Conservation (phyloP, 2,113 vertebrate species). For the Cavia aperea region DNA sequence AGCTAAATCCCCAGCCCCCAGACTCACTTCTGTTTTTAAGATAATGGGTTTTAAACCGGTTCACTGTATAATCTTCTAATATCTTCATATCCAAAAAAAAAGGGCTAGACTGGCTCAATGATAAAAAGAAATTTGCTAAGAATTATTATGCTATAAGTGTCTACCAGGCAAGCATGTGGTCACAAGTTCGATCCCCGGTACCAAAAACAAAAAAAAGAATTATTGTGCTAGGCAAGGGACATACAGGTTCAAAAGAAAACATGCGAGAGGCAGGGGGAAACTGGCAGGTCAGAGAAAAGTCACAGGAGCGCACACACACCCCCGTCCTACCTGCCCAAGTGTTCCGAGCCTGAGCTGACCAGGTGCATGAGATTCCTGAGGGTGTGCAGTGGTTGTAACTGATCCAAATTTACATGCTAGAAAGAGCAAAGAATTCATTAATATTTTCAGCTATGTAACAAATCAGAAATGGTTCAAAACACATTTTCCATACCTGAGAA, state of each 20-base stretch:
- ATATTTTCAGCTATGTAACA: conserved; percentile 48
- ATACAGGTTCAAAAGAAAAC: not conserved
- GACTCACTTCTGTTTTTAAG: not conserved
- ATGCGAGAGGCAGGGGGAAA: not conserved
- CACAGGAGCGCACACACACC: not conserved
- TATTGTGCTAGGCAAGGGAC: not conserved
- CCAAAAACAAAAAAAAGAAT: not conserved
- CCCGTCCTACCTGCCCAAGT: conserved; percentile 90
- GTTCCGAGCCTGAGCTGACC: conserved; percentile 88
- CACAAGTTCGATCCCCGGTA: too few species aligned
- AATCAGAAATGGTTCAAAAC: not conserved
- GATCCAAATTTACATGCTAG: conserved; percentile 93
- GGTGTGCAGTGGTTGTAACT: conserved; percentile 95
- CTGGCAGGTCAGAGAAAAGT: not conserved
- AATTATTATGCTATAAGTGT: not conserved
- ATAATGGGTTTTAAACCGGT: not conserved
- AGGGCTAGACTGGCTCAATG: not conserved
- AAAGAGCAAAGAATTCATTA: conserved; percentile 32
- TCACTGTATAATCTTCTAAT: not conserved
- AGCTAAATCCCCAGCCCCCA: too few species aligned
- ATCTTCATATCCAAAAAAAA: not conserved
- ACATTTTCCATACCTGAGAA: conserved; percentile 87
- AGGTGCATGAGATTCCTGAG: conserved; percentile 98
- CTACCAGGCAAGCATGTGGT: too few species aligned
- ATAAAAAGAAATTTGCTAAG: not conserved